These are phyloP conservation scores for Cyprinodon brontotheroides DNA, from an alignment of 2,113 vertebrate genomes.

Conservation along the genomic window DNA sequence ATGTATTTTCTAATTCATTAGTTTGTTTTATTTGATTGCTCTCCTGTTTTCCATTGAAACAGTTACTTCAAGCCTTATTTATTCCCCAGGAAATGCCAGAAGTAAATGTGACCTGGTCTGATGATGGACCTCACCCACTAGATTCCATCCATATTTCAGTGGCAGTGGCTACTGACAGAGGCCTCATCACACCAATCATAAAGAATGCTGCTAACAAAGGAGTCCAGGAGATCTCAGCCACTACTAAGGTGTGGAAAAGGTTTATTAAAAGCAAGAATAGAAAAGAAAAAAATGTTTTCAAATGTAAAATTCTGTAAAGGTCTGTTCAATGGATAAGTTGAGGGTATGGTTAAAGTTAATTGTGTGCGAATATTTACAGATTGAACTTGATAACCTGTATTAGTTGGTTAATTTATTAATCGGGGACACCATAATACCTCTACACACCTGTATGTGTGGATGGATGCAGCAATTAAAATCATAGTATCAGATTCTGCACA, in stretches of 20 bases:
- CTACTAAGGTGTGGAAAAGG: conserved; percentile 82
- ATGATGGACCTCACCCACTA: conserved; percentile 83
- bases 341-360: too few species aligned
- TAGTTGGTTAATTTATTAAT: too few species aligned
- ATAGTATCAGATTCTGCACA: too few species aligned
- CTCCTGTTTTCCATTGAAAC: background rate
- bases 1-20: background rate
- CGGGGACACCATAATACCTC: too few species aligned
- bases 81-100: conserved; percentile 87
- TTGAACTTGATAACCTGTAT: too few species aligned
- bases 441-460: too few species aligned
- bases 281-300: background rate
- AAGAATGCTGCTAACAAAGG: conserved; percentile 90
- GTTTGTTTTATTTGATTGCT: background rate
- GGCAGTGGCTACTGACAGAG: conserved; percentile 91
- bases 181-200: conserved; percentile 94
- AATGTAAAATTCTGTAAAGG: background rate
- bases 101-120: conserved; percentile 92
- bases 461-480: too few species aligned
- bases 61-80: background rate
- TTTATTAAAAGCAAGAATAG: background rate
- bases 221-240: conserved; percentile 88
- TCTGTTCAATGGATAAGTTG: background rate
- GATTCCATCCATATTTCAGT: conserved; percentile 91
- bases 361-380: too few species aligned